phyloP scores from a whole-genome alignment of 2,113 vertebrate genomes.

The Gavialis gangeticus region DNA sequence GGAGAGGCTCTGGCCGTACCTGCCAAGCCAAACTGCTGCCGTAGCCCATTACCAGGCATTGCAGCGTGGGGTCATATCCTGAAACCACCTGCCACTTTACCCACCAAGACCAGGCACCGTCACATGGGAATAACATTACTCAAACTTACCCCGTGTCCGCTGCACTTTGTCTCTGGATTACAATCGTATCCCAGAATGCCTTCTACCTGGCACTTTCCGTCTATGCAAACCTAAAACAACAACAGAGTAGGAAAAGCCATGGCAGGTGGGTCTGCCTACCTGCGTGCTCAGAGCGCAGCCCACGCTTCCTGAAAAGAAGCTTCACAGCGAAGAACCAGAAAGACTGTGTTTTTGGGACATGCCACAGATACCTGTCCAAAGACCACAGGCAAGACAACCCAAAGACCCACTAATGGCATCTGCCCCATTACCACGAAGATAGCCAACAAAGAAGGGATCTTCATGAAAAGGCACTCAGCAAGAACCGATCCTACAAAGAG shows the following conservation, averaged over 20 bases:
- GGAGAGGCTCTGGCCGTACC: too few relatives aligned
- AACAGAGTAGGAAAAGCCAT: background rate
- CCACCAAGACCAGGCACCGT: too few relatives aligned
- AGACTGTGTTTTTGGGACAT: background rate
- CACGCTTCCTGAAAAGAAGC: fast-evolving
- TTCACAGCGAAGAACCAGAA: background rate
- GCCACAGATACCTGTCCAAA: background rate
- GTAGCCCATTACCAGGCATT: background rate
- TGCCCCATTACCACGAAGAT: background rate
- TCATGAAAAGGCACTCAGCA: background rate
- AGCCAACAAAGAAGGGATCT: background rate
- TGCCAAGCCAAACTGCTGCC: background rate
- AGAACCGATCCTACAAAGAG: background rate
- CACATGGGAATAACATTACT: background rate
- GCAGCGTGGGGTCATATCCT: background rate
- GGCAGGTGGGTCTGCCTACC: background rate
- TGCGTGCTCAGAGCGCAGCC: background rate
- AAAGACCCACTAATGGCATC: background rate
- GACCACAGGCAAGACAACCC: background rate
- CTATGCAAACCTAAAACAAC: slow-evolving; percentile 58
- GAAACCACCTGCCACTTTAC: background rate
- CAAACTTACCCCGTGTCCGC: slow-evolving; percentile 54
- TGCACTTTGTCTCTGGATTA: background rate
- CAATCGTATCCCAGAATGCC: background rate
- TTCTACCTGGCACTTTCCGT: background rate